phyloP scores from a whole-genome alignment of 2,113 vertebrate genomes.

The Gila orcuttii region DNA sequence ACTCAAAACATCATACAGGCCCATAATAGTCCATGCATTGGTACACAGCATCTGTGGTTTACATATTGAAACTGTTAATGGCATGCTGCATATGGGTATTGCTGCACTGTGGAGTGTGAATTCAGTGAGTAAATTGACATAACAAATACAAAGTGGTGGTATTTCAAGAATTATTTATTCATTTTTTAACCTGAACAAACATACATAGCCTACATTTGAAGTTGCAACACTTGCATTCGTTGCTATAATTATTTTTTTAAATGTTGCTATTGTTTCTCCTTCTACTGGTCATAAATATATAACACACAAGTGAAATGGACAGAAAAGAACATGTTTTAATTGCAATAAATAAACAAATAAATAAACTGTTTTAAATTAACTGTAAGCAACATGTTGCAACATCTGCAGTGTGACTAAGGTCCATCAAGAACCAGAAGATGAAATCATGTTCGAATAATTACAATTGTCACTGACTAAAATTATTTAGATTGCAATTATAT shows the following conservation, averaged over 20 bases:
- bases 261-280: background rate
- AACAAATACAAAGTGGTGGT: background rate
- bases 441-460: constrained; percentile 23
- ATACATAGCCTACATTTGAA: background rate
- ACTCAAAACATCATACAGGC: background rate
- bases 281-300: background rate
- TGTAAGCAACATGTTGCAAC: background rate
- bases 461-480: constrained; percentile 23
- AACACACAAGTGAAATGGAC: background rate
- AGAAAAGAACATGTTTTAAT: background rate
- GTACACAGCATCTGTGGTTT: background rate
- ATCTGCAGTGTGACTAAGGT: background rate
- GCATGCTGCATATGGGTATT: background rate
- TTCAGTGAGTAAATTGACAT: background rate
- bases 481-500: constrained; percentile 15
- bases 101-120: background rate
- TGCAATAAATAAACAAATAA: background rate
- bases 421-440: constrained; percentile 10
- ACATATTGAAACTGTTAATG: background rate
- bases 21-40: background rate
- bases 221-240: background rate
- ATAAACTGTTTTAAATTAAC: background rate
- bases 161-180: background rate
- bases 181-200: background rate
- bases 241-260: background rate